A percentile compares a stretch with the other conserved stretches of the same genome.
Evolutionary conservation across 92 coral and sea anemone genomes (phyloP).

Genomic region (Parazoanthus darwini): DNA sequence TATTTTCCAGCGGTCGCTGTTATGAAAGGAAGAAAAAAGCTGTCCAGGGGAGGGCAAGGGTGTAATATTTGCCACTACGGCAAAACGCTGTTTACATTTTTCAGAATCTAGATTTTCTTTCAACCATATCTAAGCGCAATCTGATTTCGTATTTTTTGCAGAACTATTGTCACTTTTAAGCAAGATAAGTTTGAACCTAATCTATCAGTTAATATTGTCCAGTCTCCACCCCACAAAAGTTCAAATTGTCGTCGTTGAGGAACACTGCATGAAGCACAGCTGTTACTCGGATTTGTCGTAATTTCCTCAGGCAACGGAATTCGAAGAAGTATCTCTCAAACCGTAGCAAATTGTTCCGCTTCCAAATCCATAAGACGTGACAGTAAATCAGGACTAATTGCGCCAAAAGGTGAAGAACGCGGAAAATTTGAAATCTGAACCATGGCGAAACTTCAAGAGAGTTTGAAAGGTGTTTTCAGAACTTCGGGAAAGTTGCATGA

Average conservation of each 20-base stretch:
- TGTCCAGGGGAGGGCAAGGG: not conserved
- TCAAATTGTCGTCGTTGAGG: not conserved
- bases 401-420: not conserved
- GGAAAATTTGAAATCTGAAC: not conserved
- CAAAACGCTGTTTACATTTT: no score
- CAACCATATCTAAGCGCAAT: not conserved
- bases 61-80: not conserved
- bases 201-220: not conserved
- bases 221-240: not conserved
- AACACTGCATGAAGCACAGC: not conserved
- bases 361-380: not conserved
- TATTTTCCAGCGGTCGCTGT: not conserved
- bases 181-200: not conserved
- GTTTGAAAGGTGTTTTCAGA: slow-evolving; percentile 59
- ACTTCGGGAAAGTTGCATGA: slow-evolving; percentile 64
- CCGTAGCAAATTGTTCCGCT: not conserved
- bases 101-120: not conserved
- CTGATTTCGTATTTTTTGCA: not conserved
- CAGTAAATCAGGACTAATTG: no score
- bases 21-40: not conserved
- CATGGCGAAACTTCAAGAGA: slow-evolving; percentile 40
- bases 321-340: not conserved
- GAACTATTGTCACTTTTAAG: not conserved
- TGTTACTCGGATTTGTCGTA: not conserved
- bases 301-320: not conserved